Evolutionary conservation across 2,797 vertebrate genomes (phyloP), one percentile per base, ranked within the genome.

Genomic region (Microcaecilia unicolor): DNA sequence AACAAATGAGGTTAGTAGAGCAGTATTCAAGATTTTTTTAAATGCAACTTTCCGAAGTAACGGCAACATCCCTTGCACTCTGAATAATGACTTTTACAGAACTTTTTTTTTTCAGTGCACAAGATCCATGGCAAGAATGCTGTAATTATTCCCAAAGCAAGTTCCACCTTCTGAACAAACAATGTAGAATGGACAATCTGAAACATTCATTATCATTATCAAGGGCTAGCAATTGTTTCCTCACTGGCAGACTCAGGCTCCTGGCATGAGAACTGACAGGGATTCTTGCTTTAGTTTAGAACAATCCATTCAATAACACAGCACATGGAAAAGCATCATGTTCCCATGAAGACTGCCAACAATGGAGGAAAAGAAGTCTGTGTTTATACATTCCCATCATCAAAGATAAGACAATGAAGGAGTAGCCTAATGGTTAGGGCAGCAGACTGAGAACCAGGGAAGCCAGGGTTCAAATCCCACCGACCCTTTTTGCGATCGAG

Each of bases 201-300:
- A 73, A 73, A 51, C 34, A 31, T 33, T 12, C 25, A 69, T 61
- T 58, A n/a, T n/a, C n/a, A n/a, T n/a, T 58, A 77, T 64, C 58
- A 61, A 52, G 25, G 40, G 22, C 36, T 47, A 49, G 35, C 59
- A 71, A 64, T 44, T 62, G 45, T 67, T 76, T 80, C 61, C 60
- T 51, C 48, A 53, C 41, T 58, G 53, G 38, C 46, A 56, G 41
- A 12, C 2, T 33, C 28, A 32, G 48, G 28, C 25, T 37, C 18
- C 4, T 43, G 36, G 36, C 37, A 43, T 3, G 4, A 43, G 47
- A 57, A 37, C 15, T 30, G 45, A 41, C 12, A 13, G 43, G 16
- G 19, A 56, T 34, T 44, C 17, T 34, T 43, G 34, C 26, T 52
- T 48, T 46, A 37, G 40, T 51, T 40, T 20, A 46, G 40, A 28